These are phyloP conservation scores for Epizoanthus ramosus DNA, from an alignment of 92 coral and sea anemone genomes.

Conservation along the genomic window DNA sequence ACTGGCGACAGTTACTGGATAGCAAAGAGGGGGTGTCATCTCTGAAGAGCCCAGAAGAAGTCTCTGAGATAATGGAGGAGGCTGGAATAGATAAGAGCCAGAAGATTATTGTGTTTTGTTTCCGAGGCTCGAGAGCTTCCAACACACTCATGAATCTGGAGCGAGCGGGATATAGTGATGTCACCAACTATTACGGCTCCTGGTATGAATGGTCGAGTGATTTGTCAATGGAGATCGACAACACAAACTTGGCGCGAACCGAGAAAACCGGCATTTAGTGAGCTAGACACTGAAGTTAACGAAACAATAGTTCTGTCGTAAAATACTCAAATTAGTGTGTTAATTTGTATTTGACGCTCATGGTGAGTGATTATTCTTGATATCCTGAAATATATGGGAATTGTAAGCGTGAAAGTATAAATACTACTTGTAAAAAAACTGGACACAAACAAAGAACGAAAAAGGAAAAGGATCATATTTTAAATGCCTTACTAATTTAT, in stretches of 20 bases:
- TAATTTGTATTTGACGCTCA: too few relatives aligned
- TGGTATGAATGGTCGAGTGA: conserved; percentile 41
- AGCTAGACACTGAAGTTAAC: too few relatives aligned
- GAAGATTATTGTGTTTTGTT: conserved; percentile 10
- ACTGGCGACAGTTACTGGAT: conserved; percentile 21
- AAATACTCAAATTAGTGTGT: too few relatives aligned
- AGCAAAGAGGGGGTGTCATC: conserved; percentile 17
- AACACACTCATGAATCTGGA: conserved; percentile 22
- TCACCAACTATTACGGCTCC: not conserved
- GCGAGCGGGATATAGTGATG: conserved; percentile 27
- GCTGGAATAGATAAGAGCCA: conserved; percentile 21
- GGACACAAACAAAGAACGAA: too few relatives aligned
- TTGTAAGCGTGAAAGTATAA: too few relatives aligned
- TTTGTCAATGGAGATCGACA: conserved; percentile 23
- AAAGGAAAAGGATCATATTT: too few relatives aligned
- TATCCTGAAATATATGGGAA: too few relatives aligned
- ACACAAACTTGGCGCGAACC: conserved; percentile 1
- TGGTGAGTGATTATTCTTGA: too few relatives aligned
- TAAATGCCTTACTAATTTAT: too few relatives aligned
- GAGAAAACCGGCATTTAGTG: too few relatives aligned
- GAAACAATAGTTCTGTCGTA: too few relatives aligned
- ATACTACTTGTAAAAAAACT: too few relatives aligned
- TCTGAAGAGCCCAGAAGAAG: conserved; percentile 16
- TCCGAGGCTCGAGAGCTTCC: conserved; percentile 23
- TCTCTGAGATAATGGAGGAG: conserved; percentile 16